Evolutionary conservation across 2,888 invertebrate genomes (phyloP).

Genomic region (Emmelina monodactyla): DNA sequence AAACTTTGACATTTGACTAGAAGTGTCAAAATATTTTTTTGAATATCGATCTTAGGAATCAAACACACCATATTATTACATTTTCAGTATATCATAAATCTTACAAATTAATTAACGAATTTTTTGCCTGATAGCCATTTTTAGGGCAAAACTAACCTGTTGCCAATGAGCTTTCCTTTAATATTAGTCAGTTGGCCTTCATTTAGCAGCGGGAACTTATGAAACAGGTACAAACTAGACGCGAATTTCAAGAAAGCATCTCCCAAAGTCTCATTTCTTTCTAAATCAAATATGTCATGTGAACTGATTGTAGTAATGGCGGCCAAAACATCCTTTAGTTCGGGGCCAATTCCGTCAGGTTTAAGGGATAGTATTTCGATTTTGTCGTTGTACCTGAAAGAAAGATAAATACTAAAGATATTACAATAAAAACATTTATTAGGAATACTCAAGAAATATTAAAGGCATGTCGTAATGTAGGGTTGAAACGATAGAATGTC

Average conservation of each 20-base stretch:
- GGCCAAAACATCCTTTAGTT: slow-evolving; percentile 51
- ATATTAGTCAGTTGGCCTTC: slow-evolving; percentile 83
- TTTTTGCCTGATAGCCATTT: too few species aligned
- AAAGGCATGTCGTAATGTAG: too few species aligned
- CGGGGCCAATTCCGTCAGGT: slow-evolving; percentile 39
- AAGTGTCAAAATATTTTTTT: too few species aligned
- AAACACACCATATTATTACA: too few species aligned
- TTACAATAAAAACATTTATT: not conserved
- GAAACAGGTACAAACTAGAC: slow-evolving; percentile 75
- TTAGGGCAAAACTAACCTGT: slow-evolving; percentile 78
- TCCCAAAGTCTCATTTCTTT: slow-evolving; percentile 86
- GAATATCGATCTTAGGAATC: too few species aligned
- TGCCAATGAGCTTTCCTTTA: slow-evolving; percentile 77
- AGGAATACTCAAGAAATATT: too few species aligned
- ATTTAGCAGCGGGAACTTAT: slow-evolving; percentile 70
- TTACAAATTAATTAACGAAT: too few species aligned
- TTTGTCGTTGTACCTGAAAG: slow-evolving; percentile 34
- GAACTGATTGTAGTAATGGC: slow-evolving; percentile 78
- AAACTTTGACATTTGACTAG: too few species aligned
- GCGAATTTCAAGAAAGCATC: slow-evolving; percentile 89
- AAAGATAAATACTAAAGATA: not conserved
- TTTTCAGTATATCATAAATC: too few species aligned
- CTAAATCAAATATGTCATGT: slow-evolving; percentile 79
- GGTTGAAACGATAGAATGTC: too few species aligned
- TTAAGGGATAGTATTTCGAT: slow-evolving; percentile 25